phyloP scores from a whole-genome alignment of 2,797 vertebrate species.

The Paguma larvata region DNA sequence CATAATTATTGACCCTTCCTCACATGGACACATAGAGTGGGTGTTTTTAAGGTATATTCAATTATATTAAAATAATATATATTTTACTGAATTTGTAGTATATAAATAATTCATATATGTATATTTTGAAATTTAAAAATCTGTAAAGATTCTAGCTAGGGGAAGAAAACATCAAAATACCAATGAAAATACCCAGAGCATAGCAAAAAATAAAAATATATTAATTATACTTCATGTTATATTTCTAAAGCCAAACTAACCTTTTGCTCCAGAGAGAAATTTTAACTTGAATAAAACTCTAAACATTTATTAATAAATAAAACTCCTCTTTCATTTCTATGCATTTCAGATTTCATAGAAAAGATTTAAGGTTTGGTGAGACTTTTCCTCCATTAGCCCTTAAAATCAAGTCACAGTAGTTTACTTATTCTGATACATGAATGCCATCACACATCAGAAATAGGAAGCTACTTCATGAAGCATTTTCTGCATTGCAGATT shows the following conservation, averaged over 20 bases:
- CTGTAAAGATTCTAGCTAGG: neutral
- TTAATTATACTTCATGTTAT: neutral
- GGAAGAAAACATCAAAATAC: neutral
- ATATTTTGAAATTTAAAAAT: conserved; percentile 7
- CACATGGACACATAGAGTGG: neutral
- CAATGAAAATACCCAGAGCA: neutral
- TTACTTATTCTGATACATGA: neutral
- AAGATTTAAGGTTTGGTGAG: neutral
- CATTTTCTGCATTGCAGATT: neutral
- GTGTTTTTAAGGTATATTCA: neutral
- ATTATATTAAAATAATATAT: neutral
- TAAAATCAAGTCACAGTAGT: neutral
- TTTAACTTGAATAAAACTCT: neutral
- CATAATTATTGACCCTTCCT: neutral
- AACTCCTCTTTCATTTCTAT: neutral
- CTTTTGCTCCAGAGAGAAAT: neutral
- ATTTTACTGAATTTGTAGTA: neutral
- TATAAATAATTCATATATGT: neutral
- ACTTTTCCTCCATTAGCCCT: neutral
- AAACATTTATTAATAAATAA: conserved; percentile 16
- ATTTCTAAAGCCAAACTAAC: neutral
- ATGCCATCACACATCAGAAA: neutral
- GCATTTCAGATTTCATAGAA: neutral
- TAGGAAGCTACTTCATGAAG: neutral
- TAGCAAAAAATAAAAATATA: neutral